These are phyloP conservation scores for Drosophila suboccidentalis DNA, from an alignment of 2,888 invertebrate species.

Conservation along the genomic window DNA sequence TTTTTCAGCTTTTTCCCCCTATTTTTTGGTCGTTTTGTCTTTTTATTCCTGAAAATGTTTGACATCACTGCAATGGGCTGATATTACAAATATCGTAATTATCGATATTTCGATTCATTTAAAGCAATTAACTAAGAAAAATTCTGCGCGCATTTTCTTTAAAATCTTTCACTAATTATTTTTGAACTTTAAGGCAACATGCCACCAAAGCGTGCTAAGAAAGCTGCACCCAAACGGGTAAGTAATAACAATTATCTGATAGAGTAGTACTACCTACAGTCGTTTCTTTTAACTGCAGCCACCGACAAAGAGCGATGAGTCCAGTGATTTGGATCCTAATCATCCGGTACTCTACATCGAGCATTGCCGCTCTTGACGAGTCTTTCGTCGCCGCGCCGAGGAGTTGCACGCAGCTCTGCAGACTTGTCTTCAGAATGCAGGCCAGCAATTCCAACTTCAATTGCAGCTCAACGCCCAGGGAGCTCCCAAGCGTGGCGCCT, in stretches of 20 bases:
- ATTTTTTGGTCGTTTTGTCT: no score
- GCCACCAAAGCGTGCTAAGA: constrained; percentile 43
- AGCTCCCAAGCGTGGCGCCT: constrained; percentile 81
- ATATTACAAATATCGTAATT: not conserved
- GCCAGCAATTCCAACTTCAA: constrained; percentile 68
- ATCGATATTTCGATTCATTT: constrained; percentile 3
- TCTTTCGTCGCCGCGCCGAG: constrained; percentile 83
- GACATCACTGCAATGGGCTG: no score
- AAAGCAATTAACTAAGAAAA: not conserved
- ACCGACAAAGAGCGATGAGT: constrained; percentile 3
- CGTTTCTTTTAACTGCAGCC: constrained; percentile 1
- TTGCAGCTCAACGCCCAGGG: constrained; percentile 79
- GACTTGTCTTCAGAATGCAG: constrained; percentile 57
- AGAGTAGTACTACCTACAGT: not conserved
- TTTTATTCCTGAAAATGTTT: no score
- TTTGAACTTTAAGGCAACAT: not conserved
- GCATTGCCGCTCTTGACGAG: constrained; percentile 84
- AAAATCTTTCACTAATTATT: not conserved
- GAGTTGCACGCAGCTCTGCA: constrained; percentile 76
- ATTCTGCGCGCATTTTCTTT: constrained; percentile 28
- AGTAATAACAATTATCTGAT: not conserved
- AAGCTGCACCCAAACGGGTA: constrained; percentile 20
- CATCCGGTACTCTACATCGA: constrained; percentile 82
- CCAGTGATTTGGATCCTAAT: constrained; percentile 35
- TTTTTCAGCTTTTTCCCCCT: no score